Evolutionary conservation across 2,113 vertebrate genomes (phyloP).

Genomic region (Trematocara stigmaticum): DNA sequence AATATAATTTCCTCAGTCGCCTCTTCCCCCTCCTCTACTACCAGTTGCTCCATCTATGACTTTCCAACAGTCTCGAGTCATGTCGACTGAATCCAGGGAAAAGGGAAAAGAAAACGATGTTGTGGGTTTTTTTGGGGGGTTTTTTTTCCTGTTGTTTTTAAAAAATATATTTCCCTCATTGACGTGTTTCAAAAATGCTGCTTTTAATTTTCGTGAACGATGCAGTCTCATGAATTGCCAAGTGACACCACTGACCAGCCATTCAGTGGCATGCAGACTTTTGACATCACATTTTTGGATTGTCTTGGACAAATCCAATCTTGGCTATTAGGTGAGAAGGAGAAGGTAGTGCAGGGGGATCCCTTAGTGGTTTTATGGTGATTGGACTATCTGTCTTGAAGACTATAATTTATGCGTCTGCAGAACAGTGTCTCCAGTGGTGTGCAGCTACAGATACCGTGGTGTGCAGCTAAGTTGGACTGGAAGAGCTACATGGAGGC

Average conservation of each 20-base stretch:
- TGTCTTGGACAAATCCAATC: background rate
- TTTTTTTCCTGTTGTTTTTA: background rate
- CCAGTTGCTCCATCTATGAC: background rate
- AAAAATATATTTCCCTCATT: background rate
- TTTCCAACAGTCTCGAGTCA: background rate
- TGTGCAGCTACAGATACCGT: background rate
- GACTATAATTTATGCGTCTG: background rate
- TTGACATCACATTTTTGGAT: background rate
- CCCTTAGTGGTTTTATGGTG: background rate
- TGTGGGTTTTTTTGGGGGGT: fast-evolving
- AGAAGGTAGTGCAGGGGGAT: background rate
- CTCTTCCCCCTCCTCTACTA: background rate
- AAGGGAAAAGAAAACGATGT: background rate
- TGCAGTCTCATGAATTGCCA: background rate
- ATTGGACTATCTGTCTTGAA: background rate
- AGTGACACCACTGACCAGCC: background rate
- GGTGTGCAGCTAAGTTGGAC: background rate
- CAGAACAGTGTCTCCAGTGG: background rate
- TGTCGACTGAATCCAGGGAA: background rate
- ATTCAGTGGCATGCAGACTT: background rate
- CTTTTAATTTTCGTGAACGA: background rate
- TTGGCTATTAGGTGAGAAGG: background rate
- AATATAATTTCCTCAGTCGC: background rate
- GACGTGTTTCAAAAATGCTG: background rate
- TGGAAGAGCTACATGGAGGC: background rate